A percentile compares a stretch with the other conserved stretches of the same genome.
phyloP scores from a whole-genome alignment of 1,140 invertebrate genomes.

The Atopsyche davidsoni region DNA sequence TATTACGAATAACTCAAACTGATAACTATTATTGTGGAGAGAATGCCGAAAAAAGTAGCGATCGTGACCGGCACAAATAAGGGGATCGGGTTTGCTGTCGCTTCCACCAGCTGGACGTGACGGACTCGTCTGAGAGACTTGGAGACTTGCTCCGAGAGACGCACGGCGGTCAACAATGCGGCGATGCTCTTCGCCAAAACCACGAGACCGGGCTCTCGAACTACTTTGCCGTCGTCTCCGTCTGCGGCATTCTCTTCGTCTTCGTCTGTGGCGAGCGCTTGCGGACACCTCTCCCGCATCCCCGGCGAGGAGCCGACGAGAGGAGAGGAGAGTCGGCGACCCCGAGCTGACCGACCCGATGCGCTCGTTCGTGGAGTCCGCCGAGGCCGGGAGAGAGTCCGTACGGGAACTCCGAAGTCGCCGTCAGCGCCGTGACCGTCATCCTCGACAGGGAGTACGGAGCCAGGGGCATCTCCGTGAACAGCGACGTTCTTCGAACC shows the following conservation, averaged over 20 bases:
- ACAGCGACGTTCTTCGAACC: too few relatives aligned
- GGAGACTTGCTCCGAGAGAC: conserved; percentile 54
- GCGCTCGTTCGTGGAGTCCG: conserved; percentile 56
- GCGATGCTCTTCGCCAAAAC: conserved; percentile 73
- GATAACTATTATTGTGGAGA: too few relatives aligned
- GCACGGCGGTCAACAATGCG: conserved; percentile 79
- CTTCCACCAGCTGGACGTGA: conserved; percentile 68
- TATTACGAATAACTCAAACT: too few relatives aligned
- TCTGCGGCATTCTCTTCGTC: conserved; percentile 64
- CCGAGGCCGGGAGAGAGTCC: conserved; percentile 54
- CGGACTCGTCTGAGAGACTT: conserved; percentile 50
- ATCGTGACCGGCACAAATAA: conserved; percentile 69
- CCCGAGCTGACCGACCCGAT: conserved; percentile 53
- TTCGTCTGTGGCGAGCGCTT: conserved; percentile 65
- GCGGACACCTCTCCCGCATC: conserved; percentile 53
- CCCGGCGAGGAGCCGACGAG: conserved; percentile 50
- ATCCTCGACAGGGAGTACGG: conserved; percentile 60
- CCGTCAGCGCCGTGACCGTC: conserved; percentile 56
- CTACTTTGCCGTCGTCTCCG: conserved; percentile 57
- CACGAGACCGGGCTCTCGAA: conserved; percentile 62
- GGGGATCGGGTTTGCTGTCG: conserved; percentile 67
- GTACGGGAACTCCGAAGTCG: conserved; percentile 69
- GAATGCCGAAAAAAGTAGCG: conserved; percentile 32
- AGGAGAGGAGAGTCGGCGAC: conserved; percentile 46
- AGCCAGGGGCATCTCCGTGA: conserved; percentile 58